Percentiles rank a stretch among this genome's conserved stretches.
phyloP scores from a whole-genome alignment of 2,888 invertebrate species.

The Tinea semifulvella region DNA sequence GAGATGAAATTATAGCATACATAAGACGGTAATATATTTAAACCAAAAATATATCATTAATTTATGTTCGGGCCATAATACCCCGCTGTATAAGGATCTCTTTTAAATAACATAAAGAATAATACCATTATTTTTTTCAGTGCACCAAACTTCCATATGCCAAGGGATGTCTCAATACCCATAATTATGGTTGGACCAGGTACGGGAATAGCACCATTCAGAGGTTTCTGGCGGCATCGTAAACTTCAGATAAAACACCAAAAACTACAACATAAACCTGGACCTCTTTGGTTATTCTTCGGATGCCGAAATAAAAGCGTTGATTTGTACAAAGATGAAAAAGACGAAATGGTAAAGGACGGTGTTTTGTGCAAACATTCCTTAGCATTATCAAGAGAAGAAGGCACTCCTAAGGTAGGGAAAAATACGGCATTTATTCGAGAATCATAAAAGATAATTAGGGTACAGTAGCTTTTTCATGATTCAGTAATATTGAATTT shows the following conservation, averaged over 20 bases:
- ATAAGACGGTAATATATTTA: conserved; percentile 72
- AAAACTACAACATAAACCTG: conserved; percentile 28
- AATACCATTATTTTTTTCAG: conserved; percentile 67
- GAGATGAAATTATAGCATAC: conserved; percentile 76
- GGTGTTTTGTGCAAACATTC: conserved; percentile 77
- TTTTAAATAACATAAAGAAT: not conserved
- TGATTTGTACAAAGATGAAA: conserved; percentile 86
- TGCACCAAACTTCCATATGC: conserved; percentile 87
- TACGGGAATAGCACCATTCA: conserved; percentile 93
- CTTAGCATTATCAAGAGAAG: conserved; percentile 83
- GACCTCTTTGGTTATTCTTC: conserved; percentile 82
- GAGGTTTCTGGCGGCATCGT: conserved; percentile 93
- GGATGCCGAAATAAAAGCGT: conserved; percentile 83
- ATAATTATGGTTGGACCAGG: conserved; percentile 90
- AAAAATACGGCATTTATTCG: too few species aligned
- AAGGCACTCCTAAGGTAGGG: conserved; percentile 75
- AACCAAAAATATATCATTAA: not conserved
- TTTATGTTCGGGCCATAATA: not conserved
- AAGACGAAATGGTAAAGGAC: conserved; percentile 71
- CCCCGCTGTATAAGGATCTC: not conserved
- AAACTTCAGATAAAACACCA: conserved; percentile 32
- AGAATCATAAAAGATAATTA: too few species aligned
- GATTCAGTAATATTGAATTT: too few species aligned
- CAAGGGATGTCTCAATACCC: conserved; percentile 76
- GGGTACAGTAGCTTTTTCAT: too few species aligned